Evolutionary conservation across 1,140 invertebrate species (phyloP).

Genomic region (Drosophila funebris): DNA sequence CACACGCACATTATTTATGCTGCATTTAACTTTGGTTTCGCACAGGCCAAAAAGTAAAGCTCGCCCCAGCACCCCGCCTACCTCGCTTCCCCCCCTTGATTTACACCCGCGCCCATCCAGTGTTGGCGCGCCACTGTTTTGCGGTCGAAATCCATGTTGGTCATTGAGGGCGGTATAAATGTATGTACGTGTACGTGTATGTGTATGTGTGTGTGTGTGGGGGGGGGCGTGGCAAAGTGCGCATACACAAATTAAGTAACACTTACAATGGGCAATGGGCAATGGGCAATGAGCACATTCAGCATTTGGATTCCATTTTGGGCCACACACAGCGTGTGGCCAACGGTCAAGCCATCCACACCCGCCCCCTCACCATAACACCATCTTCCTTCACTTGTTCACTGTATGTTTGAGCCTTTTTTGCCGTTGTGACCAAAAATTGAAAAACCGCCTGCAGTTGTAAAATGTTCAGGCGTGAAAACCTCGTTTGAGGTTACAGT

Average conservation of each 20-base stretch:
- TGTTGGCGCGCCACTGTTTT: constrained; percentile 60
- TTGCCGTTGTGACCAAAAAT: constrained; percentile 69
- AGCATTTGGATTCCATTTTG: constrained; percentile 72
- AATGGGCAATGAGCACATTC: constrained; percentile 46
- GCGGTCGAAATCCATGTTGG: constrained; percentile 59
- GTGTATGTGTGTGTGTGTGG: background rate
- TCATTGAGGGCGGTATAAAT: background rate
- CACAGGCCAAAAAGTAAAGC: constrained; percentile 34
- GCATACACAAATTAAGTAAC: constrained; percentile 75
- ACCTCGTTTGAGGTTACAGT: constrained; percentile 70
- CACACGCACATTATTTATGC: constrained; percentile 77
- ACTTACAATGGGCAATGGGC: constrained; percentile 64
- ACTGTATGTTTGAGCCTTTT: constrained; percentile 38
- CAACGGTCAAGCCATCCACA: constrained; percentile 12
- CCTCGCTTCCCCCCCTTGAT: background rate
- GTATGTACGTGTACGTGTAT: background rate
- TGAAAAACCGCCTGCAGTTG: constrained; percentile 80
- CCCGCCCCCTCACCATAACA: background rate
- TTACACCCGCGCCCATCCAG: background rate
- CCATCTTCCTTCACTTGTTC: background rate
- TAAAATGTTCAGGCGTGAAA: constrained; percentile 81
- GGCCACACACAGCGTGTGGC: constrained; percentile 64
- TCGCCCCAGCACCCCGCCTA: background rate
- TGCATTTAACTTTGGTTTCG: constrained; percentile 80
- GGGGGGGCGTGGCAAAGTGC: constrained; percentile 31